Evolutionary conservation across 2,888 invertebrate species (phyloP).

Genomic region (Strigamia maritima): DNA sequence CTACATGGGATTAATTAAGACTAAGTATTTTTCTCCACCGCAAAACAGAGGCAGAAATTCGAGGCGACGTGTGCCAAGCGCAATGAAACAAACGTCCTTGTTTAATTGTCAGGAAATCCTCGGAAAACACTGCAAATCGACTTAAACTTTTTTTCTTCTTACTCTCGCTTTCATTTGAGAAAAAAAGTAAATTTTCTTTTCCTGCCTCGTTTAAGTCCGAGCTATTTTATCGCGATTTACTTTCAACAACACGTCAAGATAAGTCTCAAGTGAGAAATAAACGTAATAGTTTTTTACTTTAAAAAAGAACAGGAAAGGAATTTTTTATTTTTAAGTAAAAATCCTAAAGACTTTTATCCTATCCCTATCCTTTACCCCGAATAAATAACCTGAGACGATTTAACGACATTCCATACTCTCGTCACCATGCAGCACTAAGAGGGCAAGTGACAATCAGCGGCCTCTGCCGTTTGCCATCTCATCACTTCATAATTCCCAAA

Average conservation of each 20-base stretch:
- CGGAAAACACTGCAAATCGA: conserved; percentile 29
- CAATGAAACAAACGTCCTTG: conserved; percentile 20
- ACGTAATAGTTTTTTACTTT: conserved; percentile 23
- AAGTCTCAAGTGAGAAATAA: conserved; percentile 20
- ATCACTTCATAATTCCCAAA: conserved; percentile 28
- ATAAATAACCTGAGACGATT: not conserved
- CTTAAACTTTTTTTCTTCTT: not conserved
- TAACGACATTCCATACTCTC: not conserved
- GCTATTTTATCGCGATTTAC: conserved; percentile 17
- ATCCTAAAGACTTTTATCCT: not conserved
- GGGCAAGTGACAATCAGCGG: conserved; percentile 22
- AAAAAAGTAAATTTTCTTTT: not conserved
- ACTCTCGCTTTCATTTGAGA: not conserved
- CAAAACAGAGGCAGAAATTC: not conserved
- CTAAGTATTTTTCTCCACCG: conserved; percentile 13
- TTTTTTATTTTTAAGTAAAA: not conserved
- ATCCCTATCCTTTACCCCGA: not conserved
- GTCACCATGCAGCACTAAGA: not conserved
- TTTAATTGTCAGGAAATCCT: conserved; percentile 31
- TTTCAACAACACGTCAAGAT: conserved; percentile 28
- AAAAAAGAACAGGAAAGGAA: not conserved
- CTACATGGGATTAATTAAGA: conserved; percentile 27
- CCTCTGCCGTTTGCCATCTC: conserved; percentile 26
- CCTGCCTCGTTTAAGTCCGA: conserved; percentile 19
- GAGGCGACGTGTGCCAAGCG: conserved; percentile 29